Base-by-base conservation (phyloP, 2,888 invertebrate genomes). In the Oligia fasciuncula region DNA sequence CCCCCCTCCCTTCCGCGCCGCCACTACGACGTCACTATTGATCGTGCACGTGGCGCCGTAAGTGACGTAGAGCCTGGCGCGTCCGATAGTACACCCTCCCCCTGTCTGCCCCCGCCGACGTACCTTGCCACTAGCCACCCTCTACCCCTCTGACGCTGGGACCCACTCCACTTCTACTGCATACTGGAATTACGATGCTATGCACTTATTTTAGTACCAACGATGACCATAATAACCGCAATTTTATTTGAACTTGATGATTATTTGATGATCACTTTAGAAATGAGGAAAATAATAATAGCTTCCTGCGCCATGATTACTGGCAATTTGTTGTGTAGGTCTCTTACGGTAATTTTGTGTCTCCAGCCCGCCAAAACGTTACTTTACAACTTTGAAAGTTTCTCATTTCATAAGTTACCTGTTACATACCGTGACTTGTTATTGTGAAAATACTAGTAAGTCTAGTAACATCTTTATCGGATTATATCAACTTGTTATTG, bases 11-110 rank as follows among this genome's bases (percentile, higher is more conserved):
- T 4, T 4, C 35, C 35, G 67, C 76, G 40, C 86, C 85, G 85
- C 89, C 89, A 90, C 93, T 92, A 92, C 94, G 93, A 96, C 96
- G 96, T 96, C 96, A 96, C 92, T 96, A 97, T 97, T 95, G 97
- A 97, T 97, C 96, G 95, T 79, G 94, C 96, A 96, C 96, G 96
- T 96, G 95, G 96, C 96, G 95, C 96, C 96, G 95, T 95, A 93
- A 94, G 93, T 96, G 96, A 96, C 97, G 96, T 96, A 96, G 96
- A 90, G 91, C 88, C 91, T 91, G 93, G 92, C 93, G 91, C 92
- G 92, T 90, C 92, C 93, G 93, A 92, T 96, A 94, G 94, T 95
- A 95, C 93, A 91, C 94, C 93, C 90, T 51, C 63, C 88, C 88
- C 88, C 90, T 85, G 89, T 85, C 90, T 87, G 87, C 86, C 90